A percentile compares a stretch with the other conserved stretches of the same genome.
Evolutionary conservation across 2,797 vertebrate genomes (phyloP).

Genomic region (Nannoperca australis): DNA sequence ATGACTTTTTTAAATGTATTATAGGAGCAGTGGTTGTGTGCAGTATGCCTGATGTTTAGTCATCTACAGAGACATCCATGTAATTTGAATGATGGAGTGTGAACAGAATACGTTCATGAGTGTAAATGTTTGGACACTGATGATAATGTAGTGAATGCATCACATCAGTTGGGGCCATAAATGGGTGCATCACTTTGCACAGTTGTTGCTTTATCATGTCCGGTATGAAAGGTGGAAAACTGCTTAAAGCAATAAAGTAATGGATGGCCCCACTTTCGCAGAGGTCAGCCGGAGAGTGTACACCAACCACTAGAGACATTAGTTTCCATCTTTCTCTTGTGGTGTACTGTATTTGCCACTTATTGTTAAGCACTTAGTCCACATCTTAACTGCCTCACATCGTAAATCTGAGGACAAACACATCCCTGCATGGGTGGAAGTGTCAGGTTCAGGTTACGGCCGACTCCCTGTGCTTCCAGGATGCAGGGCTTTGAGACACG

Average conservation of each 20-base stretch:
- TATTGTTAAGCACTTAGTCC: slow-evolving; percentile 48
- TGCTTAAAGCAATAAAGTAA: slow-evolving; percentile 55
- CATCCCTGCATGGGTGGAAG: slow-evolving; percentile 36
- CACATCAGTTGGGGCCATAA: slow-evolving; percentile 24
- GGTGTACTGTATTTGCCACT: slow-evolving; percentile 28
- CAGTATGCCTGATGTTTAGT: slow-evolving; percentile 8
- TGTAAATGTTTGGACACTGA: slow-evolving; percentile 48
- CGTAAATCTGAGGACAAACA: slow-evolving; percentile 16
- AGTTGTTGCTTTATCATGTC: slow-evolving; percentile 2
- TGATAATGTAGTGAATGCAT: slow-evolving; percentile 2
- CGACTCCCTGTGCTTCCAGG: slow-evolving; percentile 52
- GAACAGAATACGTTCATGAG: slow-evolving; percentile 14
- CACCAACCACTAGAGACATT: slow-evolving; percentile 28
- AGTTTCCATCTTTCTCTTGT: slow-evolving; percentile 28
- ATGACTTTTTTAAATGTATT: not conserved
- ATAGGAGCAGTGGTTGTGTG: not conserved
- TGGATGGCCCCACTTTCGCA: slow-evolving; percentile 49
- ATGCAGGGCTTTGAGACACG: slow-evolving; percentile 52
- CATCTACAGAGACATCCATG: slow-evolving; percentile 6
- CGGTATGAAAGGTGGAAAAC: slow-evolving; percentile 26
- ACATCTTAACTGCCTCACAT: not conserved
- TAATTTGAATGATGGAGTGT: slow-evolving; percentile 14
- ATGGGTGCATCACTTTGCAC: slow-evolving; percentile 10
- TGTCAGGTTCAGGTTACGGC: slow-evolving; percentile 67
- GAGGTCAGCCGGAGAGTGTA: slow-evolving; percentile 38